Percentiles rank a stretch among this genome's conserved stretches.
phyloP scores from a whole-genome alignment of 2,888 invertebrate genomes.

The Seira sanloemensis region DNA sequence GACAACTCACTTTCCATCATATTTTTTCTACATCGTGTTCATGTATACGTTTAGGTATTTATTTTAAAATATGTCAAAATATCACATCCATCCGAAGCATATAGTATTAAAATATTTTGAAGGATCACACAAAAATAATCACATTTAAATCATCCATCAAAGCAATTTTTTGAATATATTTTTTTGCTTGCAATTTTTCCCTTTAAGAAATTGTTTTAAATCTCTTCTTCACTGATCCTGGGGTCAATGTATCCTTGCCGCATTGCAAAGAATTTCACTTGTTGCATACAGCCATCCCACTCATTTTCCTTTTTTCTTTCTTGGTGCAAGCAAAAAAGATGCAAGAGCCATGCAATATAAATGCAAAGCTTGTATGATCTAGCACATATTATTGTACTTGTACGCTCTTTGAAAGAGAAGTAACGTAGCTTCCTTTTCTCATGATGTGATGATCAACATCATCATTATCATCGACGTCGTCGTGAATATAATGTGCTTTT shows the following conservation, averaged over 20 bases:
- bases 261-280: conserved; percentile 69
- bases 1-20: too few species aligned
- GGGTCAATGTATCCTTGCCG: conserved; percentile 68
- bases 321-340: conserved; percentile 15
- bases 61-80: too few species aligned
- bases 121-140: background rate
- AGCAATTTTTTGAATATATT: background rate
- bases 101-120: background rate
- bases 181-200: conserved; percentile 33
- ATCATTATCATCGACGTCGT: conserved; percentile 17
- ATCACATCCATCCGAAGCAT: too few species aligned
- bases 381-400: background rate
- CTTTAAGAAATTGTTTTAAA: conserved; percentile 20
- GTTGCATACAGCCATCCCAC: conserved; percentile 65
- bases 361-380: background rate
- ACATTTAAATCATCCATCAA: background rate
- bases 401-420: conserved; percentile 11
- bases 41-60: too few species aligned
- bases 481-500: conserved; percentile 1
- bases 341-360: conserved; percentile 31
- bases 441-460: conserved; percentile 22
- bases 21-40: too few species aligned
- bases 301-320: conserved; percentile 60
- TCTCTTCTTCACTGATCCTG: conserved; percentile 62
- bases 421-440: conserved; percentile 57